A percentile compares a stretch with the other conserved stretches of the same genome.
Evolutionary conservation across 2,888 invertebrate genomes (phyloP).

Genomic region (Colostygia pectinataria): DNA sequence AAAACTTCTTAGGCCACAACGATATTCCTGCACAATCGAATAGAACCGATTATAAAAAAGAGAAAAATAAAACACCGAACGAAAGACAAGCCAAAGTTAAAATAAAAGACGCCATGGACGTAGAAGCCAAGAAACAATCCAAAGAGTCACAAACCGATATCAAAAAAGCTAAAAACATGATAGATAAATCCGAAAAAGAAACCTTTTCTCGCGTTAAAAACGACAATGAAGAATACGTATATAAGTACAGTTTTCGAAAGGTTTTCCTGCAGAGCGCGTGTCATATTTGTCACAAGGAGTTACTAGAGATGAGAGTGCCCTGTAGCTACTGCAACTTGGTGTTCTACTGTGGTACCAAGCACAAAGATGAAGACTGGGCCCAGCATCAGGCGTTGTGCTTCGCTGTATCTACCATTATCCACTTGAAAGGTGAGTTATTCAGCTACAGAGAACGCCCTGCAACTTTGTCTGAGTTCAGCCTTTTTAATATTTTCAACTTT

Average conservation of each 20-base stretch:
- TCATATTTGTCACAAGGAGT: conserved; percentile 71
- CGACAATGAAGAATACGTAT: conserved; percentile 84
- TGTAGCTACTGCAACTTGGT: conserved; percentile 83
- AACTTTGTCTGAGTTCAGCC: no score
- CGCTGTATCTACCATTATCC: conserved; percentile 82
- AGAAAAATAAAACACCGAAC: conserved; percentile 74
- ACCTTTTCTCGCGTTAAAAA: conserved; percentile 64
- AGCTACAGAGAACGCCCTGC: no score
- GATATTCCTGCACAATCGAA: conserved; percentile 81
- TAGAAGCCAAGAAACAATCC: conserved; percentile 53
- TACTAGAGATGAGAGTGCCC: conserved; percentile 58
- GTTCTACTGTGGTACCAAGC: conserved; percentile 85
- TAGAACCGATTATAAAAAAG: conserved; percentile 78
- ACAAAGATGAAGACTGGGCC: conserved; percentile 82
- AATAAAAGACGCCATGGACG: conserved; percentile 66
- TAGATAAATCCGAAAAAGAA: conserved; percentile 46
- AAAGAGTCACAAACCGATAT: conserved; percentile 63
- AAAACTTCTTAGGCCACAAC: conserved; percentile 81
- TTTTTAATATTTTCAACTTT: no score
- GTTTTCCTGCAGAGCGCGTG: conserved; percentile 85
- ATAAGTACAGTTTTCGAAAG: conserved; percentile 85
- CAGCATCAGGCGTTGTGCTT: conserved; percentile 85
- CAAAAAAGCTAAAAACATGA: conserved; percentile 44
- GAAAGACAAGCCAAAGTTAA: conserved; percentile 67
- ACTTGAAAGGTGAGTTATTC: conserved; percentile 72